These are phyloP conservation scores for Phocoena sinus DNA, from an alignment of 2,113 vertebrate genomes.

Conservation along the genomic window DNA sequence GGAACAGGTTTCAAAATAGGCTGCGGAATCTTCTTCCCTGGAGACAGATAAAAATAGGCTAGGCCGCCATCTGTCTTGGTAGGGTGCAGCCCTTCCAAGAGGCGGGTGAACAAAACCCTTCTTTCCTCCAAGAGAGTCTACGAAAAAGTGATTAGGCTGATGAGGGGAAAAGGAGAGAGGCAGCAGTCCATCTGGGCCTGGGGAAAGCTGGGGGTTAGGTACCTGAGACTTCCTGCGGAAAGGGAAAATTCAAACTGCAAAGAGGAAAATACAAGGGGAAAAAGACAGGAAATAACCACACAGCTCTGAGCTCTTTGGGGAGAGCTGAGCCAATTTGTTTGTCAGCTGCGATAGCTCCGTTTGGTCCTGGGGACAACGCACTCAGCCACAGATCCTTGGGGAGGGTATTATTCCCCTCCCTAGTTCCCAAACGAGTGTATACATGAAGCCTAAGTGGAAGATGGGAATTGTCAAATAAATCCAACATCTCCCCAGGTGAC, in stretches of 20 bases:
- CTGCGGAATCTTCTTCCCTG: slow-evolving; percentile 53
- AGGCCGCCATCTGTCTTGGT: slow-evolving; percentile 53
- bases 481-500: not conserved
- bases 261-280: not conserved
- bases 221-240: not conserved
- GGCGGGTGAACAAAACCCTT: slow-evolving; percentile 9
- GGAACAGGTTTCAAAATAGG: slow-evolving; percentile 60
- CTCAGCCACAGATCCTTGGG: not conserved
- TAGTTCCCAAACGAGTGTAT: not conserved
- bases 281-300: slow-evolving; percentile 47
- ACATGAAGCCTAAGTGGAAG: slow-evolving; percentile 7
- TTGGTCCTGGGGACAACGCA: not conserved
- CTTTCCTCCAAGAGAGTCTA: not conserved
- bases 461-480: not conserved
- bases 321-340: slow-evolving; percentile 29
- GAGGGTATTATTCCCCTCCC: not conserved
- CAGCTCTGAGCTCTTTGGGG: not conserved
- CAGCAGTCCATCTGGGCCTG: not conserved
- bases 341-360: not conserved
- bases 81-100: slow-evolving; percentile 18
- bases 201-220: not conserved
- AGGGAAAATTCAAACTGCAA: not conserved
- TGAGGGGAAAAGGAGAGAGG: not conserved
- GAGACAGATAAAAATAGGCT: slow-evolving; percentile 62
- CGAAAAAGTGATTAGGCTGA: slow-evolving; percentile 2